Evolutionary conservation across 1,140 invertebrate genomes (phyloP).

Genomic region (Danaus melanippus): DNA sequence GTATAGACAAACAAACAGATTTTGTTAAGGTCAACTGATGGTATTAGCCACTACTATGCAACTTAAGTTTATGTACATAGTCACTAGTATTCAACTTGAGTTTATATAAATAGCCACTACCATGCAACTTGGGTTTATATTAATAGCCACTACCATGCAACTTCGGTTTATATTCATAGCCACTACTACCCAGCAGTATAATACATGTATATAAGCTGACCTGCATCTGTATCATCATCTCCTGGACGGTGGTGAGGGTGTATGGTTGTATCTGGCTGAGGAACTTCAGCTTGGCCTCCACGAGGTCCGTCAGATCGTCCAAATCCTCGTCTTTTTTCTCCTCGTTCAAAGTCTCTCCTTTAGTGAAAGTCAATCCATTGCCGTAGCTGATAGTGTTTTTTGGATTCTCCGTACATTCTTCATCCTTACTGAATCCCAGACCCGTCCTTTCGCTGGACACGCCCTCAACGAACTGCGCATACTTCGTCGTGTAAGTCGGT

Average conservation of each 20-base stretch:
- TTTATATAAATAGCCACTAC: too few relatives aligned
- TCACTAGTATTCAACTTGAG: too few relatives aligned
- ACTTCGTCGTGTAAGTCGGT: constrained; percentile 57
- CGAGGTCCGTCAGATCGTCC: constrained; percentile 42
- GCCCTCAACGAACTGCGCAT: constrained; percentile 57
- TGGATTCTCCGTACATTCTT: constrained; percentile 28
- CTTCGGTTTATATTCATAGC: too few relatives aligned
- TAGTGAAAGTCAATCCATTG: constrained; percentile 56
- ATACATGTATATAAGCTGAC: constrained; percentile 25
- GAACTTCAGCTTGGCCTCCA: constrained; percentile 57
- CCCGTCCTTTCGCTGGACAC: constrained; percentile 55
- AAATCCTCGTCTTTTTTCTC: constrained; percentile 52
- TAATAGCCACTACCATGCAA: too few relatives aligned
- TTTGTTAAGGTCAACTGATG: too few relatives aligned
- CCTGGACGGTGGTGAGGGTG: constrained; percentile 46
- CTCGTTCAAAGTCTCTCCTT: constrained; percentile 57
- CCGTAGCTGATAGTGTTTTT: constrained; percentile 54
- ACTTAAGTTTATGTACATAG: not conserved
- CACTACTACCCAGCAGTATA: constrained; percentile 7
- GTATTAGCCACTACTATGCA: not conserved
- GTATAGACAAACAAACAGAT: not conserved
- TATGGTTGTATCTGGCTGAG: constrained; percentile 46
- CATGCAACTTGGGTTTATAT: too few relatives aligned
- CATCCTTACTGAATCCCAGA: constrained; percentile 53
- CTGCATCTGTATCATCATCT: constrained; percentile 63